These are phyloP conservation scores for Aphis gossypii DNA, from an alignment of 1,140 invertebrate species.

Conservation along the genomic window DNA sequence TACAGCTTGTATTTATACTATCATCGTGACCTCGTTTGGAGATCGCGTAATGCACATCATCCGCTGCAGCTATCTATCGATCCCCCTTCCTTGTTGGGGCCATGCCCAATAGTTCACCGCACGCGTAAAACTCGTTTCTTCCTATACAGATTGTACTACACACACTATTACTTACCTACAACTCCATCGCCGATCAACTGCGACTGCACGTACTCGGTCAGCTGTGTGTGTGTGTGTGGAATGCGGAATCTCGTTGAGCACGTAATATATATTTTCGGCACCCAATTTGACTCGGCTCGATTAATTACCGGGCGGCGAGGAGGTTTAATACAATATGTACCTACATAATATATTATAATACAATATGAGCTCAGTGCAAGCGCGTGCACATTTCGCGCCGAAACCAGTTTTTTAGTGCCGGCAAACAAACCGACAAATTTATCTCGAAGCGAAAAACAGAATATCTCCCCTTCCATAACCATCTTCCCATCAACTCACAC, in stretches of 20 bases:
- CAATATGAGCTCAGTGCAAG: neutral
- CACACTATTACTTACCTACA: neutral
- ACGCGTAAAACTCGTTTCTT: neutral
- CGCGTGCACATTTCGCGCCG: slow-evolving; percentile 1
- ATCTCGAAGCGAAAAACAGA: neutral
- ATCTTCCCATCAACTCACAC: too few relatives aligned
- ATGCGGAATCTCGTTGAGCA: slow-evolving; percentile 6
- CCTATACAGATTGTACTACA: neutral
- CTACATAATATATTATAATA: slow-evolving; percentile 19
- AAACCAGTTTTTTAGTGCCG: slow-evolving; percentile 22
- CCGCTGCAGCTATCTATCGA: neutral
- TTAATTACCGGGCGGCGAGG: slow-evolving; percentile 4
- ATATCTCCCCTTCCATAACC: neutral
- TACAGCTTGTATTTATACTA: too few relatives aligned
- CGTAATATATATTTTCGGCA: slow-evolving; percentile 34
- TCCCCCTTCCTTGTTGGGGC: neutral
- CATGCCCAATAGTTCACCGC: slow-evolving; percentile 27
- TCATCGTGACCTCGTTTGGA: neutral
- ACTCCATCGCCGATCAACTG: slow-evolving; percentile 1
- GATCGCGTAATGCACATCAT: neutral
- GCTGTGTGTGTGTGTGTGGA: neutral
- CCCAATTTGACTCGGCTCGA: slow-evolving; percentile 40
- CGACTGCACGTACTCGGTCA: neutral
- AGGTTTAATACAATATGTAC: neutral
- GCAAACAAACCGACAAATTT: neutral